Evolutionary conservation across 2,888 invertebrate species (phyloP).

Genomic region (Tetanocera ferruginea): DNA sequence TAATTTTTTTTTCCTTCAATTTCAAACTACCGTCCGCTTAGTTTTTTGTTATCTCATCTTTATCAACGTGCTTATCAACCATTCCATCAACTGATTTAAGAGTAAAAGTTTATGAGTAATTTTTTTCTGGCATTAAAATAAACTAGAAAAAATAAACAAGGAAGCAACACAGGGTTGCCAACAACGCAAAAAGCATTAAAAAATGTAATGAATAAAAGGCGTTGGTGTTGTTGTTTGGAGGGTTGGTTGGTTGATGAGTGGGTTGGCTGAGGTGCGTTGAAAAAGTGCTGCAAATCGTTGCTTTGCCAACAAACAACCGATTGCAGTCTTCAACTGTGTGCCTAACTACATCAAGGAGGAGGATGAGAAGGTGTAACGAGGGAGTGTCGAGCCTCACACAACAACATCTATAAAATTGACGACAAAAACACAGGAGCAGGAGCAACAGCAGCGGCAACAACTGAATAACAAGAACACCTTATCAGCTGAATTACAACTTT

Average conservation of each 20-base stretch:
- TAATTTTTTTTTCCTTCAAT: neutral
- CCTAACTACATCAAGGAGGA: neutral
- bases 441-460: neutral
- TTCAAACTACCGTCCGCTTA: neutral
- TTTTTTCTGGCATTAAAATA: constrained; percentile 21
- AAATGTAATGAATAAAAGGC: constrained; percentile 19
- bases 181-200: constrained; percentile 2
- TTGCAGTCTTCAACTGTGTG: neutral
- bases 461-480: constrained; percentile 33
- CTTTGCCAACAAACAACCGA: constrained; percentile 1
- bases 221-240: neutral
- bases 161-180: neutral
- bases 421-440: constrained; percentile 4
- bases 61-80: constrained; percentile 17
- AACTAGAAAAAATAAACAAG: constrained; percentile 1
- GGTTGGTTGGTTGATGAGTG: neutral
- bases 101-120: constrained; percentile 38
- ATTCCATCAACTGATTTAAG: constrained; percentile 34
- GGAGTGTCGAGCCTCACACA: neutral
- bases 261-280: neutral
- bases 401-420: constrained; percentile 32
- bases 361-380: neutral
- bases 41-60: constrained; percentile 21
- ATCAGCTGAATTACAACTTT: constrained; percentile 39
- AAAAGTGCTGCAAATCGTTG: constrained; percentile 12